Percentiles rank a stretch among this genome's conserved stretches.
phyloP scores from a whole-genome alignment of 1,140 invertebrate genomes.

The Thaumetopoea pityocampa region DNA sequence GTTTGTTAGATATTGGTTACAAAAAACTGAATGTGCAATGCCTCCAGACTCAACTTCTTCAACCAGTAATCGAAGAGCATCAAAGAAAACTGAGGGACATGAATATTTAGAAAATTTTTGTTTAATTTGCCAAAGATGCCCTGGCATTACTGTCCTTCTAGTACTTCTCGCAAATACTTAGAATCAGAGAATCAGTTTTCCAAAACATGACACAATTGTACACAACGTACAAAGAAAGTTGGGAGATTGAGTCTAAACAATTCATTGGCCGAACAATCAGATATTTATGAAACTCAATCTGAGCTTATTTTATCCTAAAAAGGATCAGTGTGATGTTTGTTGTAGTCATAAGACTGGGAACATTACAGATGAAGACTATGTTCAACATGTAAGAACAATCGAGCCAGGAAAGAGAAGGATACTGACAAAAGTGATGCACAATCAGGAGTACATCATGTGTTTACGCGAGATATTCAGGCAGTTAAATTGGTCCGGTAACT shows the following conservation, averaged over 20 bases:
- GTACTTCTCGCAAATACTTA: constrained; percentile 13
- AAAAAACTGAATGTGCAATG: constrained; percentile 12
- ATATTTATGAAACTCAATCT: constrained; percentile 36
- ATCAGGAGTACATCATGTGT: constrained; percentile 25
- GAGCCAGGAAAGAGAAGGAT: constrained; percentile 24
- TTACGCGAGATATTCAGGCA: constrained; percentile 40
- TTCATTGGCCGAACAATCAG: constrained; percentile 19
- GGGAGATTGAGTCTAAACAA: constrained; percentile 15
- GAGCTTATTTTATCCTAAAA: constrained; percentile 39
- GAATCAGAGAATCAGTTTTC: constrained; percentile 18
- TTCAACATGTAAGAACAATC: too few relatives aligned
- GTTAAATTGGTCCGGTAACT: constrained; percentile 41
- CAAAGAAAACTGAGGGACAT: constrained; percentile 14
- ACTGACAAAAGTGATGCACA: constrained; percentile 29
- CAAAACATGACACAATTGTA: constrained; percentile 17
- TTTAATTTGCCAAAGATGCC: constrained; percentile 22
- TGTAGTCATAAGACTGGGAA: constrained; percentile 34
- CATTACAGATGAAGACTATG: constrained; percentile 35
- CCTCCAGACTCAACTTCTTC: constrained; percentile 12
- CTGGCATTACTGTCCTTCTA: constrained; percentile 22
- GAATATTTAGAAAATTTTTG: constrained; percentile 18
- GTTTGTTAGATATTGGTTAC: constrained; percentile 25
- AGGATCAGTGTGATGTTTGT: constrained; percentile 54
- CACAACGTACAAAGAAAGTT: constrained; percentile 11
- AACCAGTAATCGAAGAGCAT: constrained; percentile 16